phyloP scores from a whole-genome alignment of 1,140 invertebrate species.

The Amyelois transitella region DNA sequence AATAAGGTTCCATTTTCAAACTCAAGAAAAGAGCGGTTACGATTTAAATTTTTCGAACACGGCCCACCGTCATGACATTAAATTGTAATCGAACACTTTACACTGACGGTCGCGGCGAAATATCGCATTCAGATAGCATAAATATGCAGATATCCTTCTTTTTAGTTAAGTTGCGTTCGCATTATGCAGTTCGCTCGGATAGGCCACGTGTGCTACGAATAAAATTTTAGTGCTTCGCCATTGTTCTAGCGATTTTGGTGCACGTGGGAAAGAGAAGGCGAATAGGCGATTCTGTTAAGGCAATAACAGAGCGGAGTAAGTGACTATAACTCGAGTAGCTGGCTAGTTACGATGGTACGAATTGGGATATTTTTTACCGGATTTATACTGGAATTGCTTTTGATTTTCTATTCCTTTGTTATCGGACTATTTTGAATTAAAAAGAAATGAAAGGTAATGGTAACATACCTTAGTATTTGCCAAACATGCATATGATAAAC shows the following conservation, averaged over 20 bases:
- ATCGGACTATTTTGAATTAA: background rate
- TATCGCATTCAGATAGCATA: constrained; percentile 64
- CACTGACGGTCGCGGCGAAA: constrained; percentile 59
- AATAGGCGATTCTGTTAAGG: constrained; percentile 46
- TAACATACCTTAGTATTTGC: too few species aligned
- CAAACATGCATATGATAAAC: too few species aligned
- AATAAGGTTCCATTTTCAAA: background rate
- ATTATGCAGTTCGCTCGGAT: constrained; percentile 50
- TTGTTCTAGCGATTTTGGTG: constrained; percentile 42
- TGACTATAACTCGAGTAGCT: constrained; percentile 39
- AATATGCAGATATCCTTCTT: constrained; percentile 72
- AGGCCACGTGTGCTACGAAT: constrained; percentile 62
- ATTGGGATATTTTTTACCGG: constrained; percentile 48
- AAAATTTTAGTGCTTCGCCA: constrained; percentile 67
- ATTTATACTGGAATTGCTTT: constrained; percentile 12
- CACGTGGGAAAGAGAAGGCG: constrained; percentile 33
- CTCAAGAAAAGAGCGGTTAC: constrained; percentile 14
- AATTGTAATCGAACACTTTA: constrained; percentile 74
- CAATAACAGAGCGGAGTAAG: constrained; percentile 43
- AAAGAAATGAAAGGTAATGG: too few species aligned
- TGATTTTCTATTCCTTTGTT: background rate
- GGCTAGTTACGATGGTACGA: constrained; percentile 21
- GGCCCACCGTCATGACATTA: constrained; percentile 54
- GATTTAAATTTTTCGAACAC: constrained; percentile 47
- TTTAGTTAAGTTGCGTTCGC: constrained; percentile 66